Evolutionary conservation across 2,113 vertebrate species (phyloP).

Genomic region (Terrapene triunguis): DNA sequence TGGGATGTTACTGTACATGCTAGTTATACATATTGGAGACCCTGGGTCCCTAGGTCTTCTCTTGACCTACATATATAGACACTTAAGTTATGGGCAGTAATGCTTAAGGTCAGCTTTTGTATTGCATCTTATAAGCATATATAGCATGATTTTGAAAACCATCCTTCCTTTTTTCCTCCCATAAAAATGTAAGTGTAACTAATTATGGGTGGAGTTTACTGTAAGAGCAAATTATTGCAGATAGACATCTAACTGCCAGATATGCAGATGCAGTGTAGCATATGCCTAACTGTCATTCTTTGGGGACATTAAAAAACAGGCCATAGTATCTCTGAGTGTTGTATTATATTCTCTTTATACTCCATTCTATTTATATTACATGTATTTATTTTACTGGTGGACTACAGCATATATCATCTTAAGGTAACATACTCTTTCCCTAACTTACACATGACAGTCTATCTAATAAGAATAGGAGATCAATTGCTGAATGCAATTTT

Average conservation of each 20-base stretch:
- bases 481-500: not conserved
- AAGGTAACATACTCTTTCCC: not conserved
- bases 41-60: not conserved
- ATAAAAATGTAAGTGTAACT: not conserved
- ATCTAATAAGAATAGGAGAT: not conserved
- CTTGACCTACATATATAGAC: not conserved
- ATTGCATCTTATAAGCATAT: constrained; percentile 8
- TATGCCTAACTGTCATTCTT: not conserved
- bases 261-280: not conserved
- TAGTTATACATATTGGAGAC: not conserved
- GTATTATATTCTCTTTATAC: not conserved
- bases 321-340: not conserved
- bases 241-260: not conserved
- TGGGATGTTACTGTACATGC: not conserved
- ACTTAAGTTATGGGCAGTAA: not conserved
- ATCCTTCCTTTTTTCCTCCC: not conserved
- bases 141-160: not conserved
- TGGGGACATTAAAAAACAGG: not conserved
- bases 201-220: not conserved
- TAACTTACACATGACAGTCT: not conserved
- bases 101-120: not conserved
- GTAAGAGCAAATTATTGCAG: not conserved
- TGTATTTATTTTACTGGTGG: not conserved
- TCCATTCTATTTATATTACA: not conserved
- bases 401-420: not conserved